Conservation (phyloP, 1,140 invertebrate genomes). For the Procambarus clarkii region DNA sequence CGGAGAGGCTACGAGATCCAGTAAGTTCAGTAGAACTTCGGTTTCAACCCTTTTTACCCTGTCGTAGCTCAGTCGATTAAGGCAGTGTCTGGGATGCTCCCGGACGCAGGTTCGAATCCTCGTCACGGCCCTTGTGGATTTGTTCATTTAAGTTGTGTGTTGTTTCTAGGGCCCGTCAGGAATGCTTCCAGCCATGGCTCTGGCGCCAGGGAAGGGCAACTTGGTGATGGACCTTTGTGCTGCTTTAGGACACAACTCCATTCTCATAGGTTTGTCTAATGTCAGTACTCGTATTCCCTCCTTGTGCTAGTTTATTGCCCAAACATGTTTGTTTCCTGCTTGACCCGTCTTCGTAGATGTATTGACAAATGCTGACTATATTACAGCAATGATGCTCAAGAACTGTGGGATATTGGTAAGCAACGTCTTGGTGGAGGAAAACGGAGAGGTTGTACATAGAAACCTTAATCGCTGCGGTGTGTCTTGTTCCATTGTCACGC, state of each 20-base stretch:
- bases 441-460: neutral
- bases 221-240: neutral
- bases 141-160: no score
- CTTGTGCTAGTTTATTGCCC: no score
- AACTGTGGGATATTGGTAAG: neutral
- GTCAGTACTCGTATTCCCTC: no score
- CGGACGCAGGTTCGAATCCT: no score
- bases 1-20: no score
- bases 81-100: no score
- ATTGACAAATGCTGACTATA: neutral
- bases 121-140: no score
- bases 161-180: neutral
- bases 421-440: neutral
- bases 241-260: neutral
- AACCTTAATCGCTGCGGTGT: neutral
- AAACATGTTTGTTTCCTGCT: no score
- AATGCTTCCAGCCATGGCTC: neutral
- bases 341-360: no score
- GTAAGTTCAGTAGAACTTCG: no score
- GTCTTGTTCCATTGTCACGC: neutral
- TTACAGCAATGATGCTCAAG: neutral
- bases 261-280: neutral
- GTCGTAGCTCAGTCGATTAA: no score
- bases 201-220: neutral
- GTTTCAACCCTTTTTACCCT: no score